Base-by-base conservation (phyloP, 2,888 invertebrate species). In the Carterocephalus palaemon region DNA sequence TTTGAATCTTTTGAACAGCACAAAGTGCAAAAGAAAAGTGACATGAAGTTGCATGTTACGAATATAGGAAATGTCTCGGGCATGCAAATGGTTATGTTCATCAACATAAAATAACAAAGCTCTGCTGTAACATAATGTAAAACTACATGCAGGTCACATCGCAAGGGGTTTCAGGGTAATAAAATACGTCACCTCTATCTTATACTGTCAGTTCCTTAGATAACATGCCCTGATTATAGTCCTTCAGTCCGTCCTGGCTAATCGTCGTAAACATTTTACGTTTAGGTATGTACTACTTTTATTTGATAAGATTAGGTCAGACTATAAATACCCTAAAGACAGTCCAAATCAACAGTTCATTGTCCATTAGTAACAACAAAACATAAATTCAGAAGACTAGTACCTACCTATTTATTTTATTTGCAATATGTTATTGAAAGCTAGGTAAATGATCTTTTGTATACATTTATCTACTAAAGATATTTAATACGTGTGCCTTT, bases 41-140 rank as follows among this genome's bases (percentile, higher is more conserved):
- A 28, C 29, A 23, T 57, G 56, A 52, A 52, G 51, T 47, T 49
- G 55, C 42, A 34, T 12, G 7, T 9, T 13, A n/a, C 28, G 22
- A 15, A 15, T 15, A 17, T n/a, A 36, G 19, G 62, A 67, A 55
- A 54, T n/a, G 55, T 75, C 67, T 78, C 60, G 59, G 62, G 71
- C 81, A 82, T 82, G 82, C 82, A 75, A 73, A 73, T 69, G 66
- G 60, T 59, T 67, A 67, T 36, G 67, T 62, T 66, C 69, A 28
- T 28, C 6, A 74, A 74, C 56, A 60, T 67, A 74, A 68, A 62
- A 63, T 52, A 64, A 67, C 62, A 59, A 77, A 69, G 70, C 68
- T 53, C 60, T 54, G 51, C 57, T 61, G 13, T 17, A 19, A 42
- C 34, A 28, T 26, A 24, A 61, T 47, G n/a, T n/a, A 53, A 47